A percentile compares a stretch with the other conserved stretches of the same genome.
Conservation (phyloP, 2,888 invertebrate genomes). For the Conchocele bisecta region DNA sequence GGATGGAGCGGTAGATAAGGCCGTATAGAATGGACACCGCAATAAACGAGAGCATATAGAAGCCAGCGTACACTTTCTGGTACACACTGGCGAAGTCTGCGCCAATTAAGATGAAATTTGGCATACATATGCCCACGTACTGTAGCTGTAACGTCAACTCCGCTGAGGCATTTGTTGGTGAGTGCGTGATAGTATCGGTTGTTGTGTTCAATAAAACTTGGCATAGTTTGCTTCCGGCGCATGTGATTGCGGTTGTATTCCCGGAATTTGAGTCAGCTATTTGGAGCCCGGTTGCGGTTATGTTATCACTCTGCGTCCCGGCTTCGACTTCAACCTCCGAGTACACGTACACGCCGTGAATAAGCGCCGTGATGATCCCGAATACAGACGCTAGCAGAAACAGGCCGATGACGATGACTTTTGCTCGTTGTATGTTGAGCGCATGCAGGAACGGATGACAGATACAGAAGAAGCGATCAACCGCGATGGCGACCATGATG, state of each 20-base stretch:
- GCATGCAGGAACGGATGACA: constrained; percentile 77
- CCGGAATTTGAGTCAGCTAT: too few relatives aligned
- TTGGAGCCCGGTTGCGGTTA: too few relatives aligned
- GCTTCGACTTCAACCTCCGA: neutral
- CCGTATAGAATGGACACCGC: constrained; percentile 79
- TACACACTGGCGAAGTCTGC: constrained; percentile 68
- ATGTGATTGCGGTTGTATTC: too few relatives aligned
- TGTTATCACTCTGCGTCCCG: too few relatives aligned
- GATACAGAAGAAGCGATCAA: constrained; percentile 78
- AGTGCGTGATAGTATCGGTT: too few relatives aligned
- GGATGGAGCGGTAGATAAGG: constrained; percentile 76
- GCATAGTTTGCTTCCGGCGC: too few relatives aligned
- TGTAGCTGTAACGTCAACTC: too few relatives aligned
- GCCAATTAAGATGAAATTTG: constrained; percentile 67
- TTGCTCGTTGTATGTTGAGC: constrained; percentile 68
- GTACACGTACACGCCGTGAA: constrained; percentile 64
- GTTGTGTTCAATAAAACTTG: too few relatives aligned
- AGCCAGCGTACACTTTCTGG: constrained; percentile 76
- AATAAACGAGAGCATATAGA: constrained; percentile 77
- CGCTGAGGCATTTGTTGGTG: too few relatives aligned
- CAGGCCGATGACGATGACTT: constrained; percentile 60
- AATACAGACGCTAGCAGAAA: constrained; percentile 57
- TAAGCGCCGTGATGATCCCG: constrained; percentile 69
- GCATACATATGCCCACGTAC: constrained; percentile 72
- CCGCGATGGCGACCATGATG: constrained; percentile 77